Percentiles rank a stretch among this genome's conserved stretches.
These are phyloP conservation scores for Tricholauxania praeusta DNA, from an alignment of 2,888 invertebrate genomes.

Conservation along the genomic window DNA sequence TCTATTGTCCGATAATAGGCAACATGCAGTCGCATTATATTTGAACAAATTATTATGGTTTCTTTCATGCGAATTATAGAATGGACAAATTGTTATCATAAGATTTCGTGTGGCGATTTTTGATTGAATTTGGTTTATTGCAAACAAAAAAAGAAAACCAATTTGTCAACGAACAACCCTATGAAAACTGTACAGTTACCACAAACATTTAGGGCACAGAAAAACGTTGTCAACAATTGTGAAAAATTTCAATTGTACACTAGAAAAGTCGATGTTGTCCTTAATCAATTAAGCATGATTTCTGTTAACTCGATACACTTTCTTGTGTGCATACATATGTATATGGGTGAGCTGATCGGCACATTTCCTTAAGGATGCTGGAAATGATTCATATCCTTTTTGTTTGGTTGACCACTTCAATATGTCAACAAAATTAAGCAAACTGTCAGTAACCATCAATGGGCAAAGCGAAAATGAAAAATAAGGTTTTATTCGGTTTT, in stretches of 20 bases:
- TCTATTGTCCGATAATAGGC: constrained; percentile 24
- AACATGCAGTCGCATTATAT: constrained; percentile 23
- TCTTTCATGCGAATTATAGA: constrained; percentile 11
- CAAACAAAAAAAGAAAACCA: not conserved
- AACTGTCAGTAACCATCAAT: constrained; percentile 22
- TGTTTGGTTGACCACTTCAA: constrained; percentile 62
- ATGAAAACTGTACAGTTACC: not conserved
- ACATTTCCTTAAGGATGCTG: constrained; percentile 14
- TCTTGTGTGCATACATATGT: not conserved
- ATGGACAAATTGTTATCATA: constrained; percentile 34
- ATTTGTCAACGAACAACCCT: not conserved
- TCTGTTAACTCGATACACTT: constrained; percentile 35
- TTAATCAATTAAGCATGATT: constrained; percentile 24
- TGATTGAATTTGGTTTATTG: constrained; percentile 41
- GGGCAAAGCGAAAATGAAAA: constrained; percentile 24
- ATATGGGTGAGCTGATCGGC: not conserved
- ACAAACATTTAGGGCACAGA: not conserved
- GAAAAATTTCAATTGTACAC: not conserved
- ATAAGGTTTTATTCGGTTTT: constrained; percentile 10
- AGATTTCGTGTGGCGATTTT: constrained; percentile 33
- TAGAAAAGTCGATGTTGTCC: constrained; percentile 3
- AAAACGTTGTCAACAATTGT: constrained; percentile 9
- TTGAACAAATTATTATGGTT: constrained; percentile 31
- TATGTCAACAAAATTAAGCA: constrained; percentile 62
- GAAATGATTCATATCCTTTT: constrained; percentile 46